Percentiles rank a stretch among this genome's conserved stretches.
Conservation (phyloP, 1,140 invertebrate genomes). For the Achroia grisella region DNA sequence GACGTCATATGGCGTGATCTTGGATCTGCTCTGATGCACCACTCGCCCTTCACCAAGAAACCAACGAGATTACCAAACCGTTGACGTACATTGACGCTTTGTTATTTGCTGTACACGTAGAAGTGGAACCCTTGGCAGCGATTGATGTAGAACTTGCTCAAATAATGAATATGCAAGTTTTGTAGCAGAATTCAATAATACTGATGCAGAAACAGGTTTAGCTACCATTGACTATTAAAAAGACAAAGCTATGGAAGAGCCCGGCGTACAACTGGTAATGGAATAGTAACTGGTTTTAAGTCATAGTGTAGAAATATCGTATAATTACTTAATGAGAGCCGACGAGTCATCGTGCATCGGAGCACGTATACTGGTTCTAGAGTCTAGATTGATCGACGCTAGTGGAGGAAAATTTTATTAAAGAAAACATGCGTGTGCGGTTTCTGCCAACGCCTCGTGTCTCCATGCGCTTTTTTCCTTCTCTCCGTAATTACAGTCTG, state of each 20-base stretch:
- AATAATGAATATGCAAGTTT: too few relatives aligned
- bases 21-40: neutral
- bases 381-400: neutral
- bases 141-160: too few relatives aligned
- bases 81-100: too few relatives aligned
- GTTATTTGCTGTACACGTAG: too few relatives aligned
- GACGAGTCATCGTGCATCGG: neutral
- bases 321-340: neutral
- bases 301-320: neutral
- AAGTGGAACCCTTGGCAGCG: too few relatives aligned
- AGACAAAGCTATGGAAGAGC: neutral
- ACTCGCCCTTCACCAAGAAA: neutral
- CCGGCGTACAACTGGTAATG: neutral
- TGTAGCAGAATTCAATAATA: too few relatives aligned
- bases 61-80: neutral
- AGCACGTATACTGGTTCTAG: conserved; percentile 1
- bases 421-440: neutral
- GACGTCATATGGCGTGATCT: conserved; percentile 4
- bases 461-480: too few relatives aligned
- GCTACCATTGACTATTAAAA: neutral
- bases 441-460: too few relatives aligned
- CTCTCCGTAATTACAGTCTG: too few relatives aligned
- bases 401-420: neutral
- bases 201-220: neutral
- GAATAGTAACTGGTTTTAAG: neutral